phyloP scores from a whole-genome alignment of 30 jellyfish, hydroid and myxozoan species.

The Clytia hemisphaerica region DNA sequence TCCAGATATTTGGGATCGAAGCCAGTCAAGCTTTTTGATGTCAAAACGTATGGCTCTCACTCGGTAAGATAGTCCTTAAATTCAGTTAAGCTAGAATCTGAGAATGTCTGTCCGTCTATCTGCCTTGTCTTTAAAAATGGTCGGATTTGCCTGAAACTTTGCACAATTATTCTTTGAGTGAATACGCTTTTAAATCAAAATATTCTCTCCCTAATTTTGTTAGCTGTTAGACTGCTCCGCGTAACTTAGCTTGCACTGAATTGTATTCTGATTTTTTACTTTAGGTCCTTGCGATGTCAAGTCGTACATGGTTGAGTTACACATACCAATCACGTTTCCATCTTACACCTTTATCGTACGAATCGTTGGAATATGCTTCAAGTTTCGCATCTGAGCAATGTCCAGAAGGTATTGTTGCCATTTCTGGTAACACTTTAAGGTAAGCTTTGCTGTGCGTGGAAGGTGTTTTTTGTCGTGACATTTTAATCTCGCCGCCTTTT shows the following conservation, averaged over 20 bases:
- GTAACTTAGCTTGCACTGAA: too few relatives aligned
- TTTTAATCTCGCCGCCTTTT: too few relatives aligned
- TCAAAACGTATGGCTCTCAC: constrained; percentile 79
- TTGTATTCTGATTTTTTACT: not conserved
- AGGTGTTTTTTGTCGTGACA: too few relatives aligned
- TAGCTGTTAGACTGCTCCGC: too few relatives aligned
- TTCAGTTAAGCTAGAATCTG: not conserved
- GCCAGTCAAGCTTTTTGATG: constrained; percentile 84
- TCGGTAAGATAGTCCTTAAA: constrained; percentile 53
- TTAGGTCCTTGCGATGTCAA: constrained; percentile 98
- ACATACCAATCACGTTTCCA: constrained; percentile 95
- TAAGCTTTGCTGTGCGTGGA: constrained; percentile 8
- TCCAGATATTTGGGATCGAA: constrained; percentile 91
- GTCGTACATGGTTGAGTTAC: constrained; percentile 98
- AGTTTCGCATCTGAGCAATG: constrained; percentile 98
- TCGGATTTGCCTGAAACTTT: not conserved
- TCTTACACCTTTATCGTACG: constrained; percentile 93
- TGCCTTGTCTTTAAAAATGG: not conserved
- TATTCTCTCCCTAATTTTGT: too few relatives aligned
- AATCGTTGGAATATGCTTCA: constrained; percentile 92
- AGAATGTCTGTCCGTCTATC: too few relatives aligned
- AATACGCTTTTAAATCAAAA: too few relatives aligned
- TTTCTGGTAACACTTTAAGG: constrained; percentile 86
- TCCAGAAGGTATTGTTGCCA: constrained; percentile 99
- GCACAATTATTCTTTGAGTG: not conserved